Conservation (phyloP, 92 coral and sea anemone species). For the Siderastrea radians region DNA sequence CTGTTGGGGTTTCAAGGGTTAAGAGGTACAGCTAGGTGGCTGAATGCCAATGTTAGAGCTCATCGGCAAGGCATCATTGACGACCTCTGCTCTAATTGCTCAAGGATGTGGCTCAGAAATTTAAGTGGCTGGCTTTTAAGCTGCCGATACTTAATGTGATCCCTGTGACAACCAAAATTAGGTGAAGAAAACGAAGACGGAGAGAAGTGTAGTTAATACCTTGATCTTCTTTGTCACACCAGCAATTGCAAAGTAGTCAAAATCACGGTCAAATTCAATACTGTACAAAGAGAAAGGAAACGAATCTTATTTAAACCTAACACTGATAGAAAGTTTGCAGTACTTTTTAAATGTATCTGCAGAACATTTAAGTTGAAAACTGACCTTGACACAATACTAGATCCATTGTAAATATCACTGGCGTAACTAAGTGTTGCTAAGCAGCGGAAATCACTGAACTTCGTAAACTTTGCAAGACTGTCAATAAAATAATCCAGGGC, state of each 20-base stretch:
- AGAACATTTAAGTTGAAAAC: not conserved
- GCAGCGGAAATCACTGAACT: conserved; percentile 96
- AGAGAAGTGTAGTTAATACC: conserved; percentile 48
- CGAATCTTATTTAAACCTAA: not conserved
- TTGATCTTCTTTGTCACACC: conserved; percentile 98
- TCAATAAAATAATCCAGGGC: conserved; percentile 96
- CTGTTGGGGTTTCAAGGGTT: too few relatives aligned
- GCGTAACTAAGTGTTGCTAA: conserved; percentile 97
- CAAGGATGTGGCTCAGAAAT: too few relatives aligned
- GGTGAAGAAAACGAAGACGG: too few relatives aligned
- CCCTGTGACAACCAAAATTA: too few relatives aligned
- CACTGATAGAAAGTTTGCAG: not conserved
- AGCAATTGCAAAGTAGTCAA: conserved; percentile 98
- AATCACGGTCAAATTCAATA: conserved; percentile 97
- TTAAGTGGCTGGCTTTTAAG: too few relatives aligned
- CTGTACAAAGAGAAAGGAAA: conserved; percentile 48
- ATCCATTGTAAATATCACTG: conserved; percentile 95
- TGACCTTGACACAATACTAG: conserved; percentile 98
- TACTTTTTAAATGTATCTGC: not conserved
- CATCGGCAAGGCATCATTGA: too few relatives aligned
- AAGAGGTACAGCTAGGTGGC: too few relatives aligned
- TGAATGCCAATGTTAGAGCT: too few relatives aligned
- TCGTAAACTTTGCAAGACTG: conserved; percentile 95
- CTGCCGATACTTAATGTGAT: too few relatives aligned
- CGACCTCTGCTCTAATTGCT: too few relatives aligned